Conservation (phyloP, 2,113 vertebrate species). For the Phaetusa simplex region DNA sequence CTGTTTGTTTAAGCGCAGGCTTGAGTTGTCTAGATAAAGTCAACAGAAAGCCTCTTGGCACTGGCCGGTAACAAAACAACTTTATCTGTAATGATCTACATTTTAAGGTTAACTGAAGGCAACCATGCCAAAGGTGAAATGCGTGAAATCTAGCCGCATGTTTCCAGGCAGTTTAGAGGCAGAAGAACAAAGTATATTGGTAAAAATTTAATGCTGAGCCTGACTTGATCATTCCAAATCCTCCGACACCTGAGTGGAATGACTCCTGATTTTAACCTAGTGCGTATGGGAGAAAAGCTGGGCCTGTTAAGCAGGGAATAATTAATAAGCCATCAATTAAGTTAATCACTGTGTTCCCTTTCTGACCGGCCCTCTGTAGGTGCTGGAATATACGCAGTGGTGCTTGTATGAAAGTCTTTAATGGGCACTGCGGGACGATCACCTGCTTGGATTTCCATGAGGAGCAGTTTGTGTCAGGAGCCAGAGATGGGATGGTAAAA, state of each 20-base stretch:
- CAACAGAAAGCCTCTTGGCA: not conserved
- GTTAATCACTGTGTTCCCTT: not conserved
- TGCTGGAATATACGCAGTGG: conserved; percentile 84
- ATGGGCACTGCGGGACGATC: conserved; percentile 79
- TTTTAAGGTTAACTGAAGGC: not conserved
- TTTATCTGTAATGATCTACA: not conserved
- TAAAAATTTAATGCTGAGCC: not conserved
- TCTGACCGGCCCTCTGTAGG: conserved; percentile 58
- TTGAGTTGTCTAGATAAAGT: not conserved
- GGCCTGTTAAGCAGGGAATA: not conserved
- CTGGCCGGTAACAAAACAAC: not conserved
- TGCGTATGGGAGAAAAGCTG: not conserved
- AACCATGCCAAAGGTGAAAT: not conserved
- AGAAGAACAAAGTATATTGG: not conserved
- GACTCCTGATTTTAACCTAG: not conserved
- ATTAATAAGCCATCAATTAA: not conserved
- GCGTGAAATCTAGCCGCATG: not conserved
- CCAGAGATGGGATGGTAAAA: conserved; percentile 85
- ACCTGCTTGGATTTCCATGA: conserved; percentile 81
- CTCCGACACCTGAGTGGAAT: not conserved
- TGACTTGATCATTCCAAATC: not conserved
- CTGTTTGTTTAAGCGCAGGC: not conserved
- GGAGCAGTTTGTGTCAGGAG: conserved; percentile 82
- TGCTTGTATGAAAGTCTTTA: conserved; percentile 73
- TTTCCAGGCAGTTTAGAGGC: not conserved